Percentiles rank a stretch among this genome's conserved stretches.
These are phyloP conservation scores for Zaprionus lineosus DNA, from an alignment of 2,888 invertebrate genomes.

Conservation along the genomic window DNA sequence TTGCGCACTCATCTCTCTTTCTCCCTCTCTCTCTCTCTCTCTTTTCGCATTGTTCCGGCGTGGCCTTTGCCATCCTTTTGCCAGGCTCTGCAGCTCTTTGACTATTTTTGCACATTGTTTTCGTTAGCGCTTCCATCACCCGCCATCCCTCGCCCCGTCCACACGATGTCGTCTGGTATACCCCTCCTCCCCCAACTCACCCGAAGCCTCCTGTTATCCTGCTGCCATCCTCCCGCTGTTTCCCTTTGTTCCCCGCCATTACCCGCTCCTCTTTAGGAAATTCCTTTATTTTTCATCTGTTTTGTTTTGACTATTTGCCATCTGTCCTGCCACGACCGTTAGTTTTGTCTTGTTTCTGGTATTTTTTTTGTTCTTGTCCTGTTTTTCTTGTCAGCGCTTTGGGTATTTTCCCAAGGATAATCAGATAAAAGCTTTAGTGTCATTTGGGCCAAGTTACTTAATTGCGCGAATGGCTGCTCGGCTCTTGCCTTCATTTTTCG, in stretches of 20 bases:
- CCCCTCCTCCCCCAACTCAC: too few species aligned
- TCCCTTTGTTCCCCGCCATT: too few species aligned
- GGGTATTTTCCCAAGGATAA: conserved; percentile 59
- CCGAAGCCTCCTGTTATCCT: neutral
- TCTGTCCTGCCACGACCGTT: conserved; percentile 40
- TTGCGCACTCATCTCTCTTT: conserved; percentile 13
- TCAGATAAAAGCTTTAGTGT: conserved; percentile 73
- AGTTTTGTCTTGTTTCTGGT: conserved; percentile 17
- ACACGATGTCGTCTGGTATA: too few species aligned
- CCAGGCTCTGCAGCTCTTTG: conserved; percentile 16
- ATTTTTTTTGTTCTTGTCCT: conserved; percentile 43
- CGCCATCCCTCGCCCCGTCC: neutral
- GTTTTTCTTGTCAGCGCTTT: conserved; percentile 47
- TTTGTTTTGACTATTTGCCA: conserved; percentile 54
- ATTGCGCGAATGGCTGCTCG: conserved; percentile 56
- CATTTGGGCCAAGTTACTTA: conserved; percentile 66
- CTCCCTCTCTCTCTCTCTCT: conserved; percentile 15
- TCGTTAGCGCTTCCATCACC: conserved; percentile 4
- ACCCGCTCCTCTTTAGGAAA: too few species aligned
- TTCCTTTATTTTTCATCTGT: conserved; percentile 12
- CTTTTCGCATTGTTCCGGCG: conserved; percentile 22
- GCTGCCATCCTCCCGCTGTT: conserved; percentile 5
- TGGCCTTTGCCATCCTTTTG: conserved; percentile 34
- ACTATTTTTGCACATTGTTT: conserved; percentile 37
- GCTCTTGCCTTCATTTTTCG: conserved; percentile 17